Base-by-base conservation (phyloP, 2,797 vertebrate species). In the Malurus leucopterus region DNA sequence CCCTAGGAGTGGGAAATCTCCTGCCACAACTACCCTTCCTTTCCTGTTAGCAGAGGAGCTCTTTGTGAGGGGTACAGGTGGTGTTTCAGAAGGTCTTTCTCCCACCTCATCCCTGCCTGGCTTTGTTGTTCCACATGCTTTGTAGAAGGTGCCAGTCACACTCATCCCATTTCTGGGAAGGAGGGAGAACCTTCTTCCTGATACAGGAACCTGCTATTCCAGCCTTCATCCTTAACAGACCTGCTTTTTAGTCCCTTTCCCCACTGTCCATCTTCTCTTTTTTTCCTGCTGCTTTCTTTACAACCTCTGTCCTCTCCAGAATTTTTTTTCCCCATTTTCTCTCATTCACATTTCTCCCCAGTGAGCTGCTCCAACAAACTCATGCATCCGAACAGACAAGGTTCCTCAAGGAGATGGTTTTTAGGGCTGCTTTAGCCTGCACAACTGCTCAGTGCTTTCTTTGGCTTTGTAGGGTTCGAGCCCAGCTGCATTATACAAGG, bases 101-200 rank as follows among this genome's bases (percentile, higher is more conserved):
- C 24, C 24, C 21, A 11, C 8, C 16, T 34, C 41, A 81, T 54
- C 41, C 21, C 8, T 11, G 26, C 16, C 16, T 63, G 29, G 24
- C 9, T 43, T 41, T 55, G 24, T 17, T 29, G 20, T 6, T 24
- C 3, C 30, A 30, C 0, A 0, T 4, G 16, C 6, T 0, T 3
- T 55, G 8, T 6, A 49, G 29, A 41, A 24, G 24, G 7, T 9
- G 10, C 34, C 30, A 55, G 20, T 41, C 11, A 34, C 29, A 11
- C 24, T 41, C 17, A 24, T 26, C 58, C 17, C 2, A 47, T 55
- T 34, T 34, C 41, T 17, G 34, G 41, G 30, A 6, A 54, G 4
- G 29, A 47, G 50, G 20, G 29, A 54, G 20, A 40, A 24, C 30
- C 4, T 26, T 29, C 34, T 13, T 40, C 24, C 34, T 34, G 20